Percentiles rank a stretch among this genome's conserved stretches.
Evolutionary conservation across 2,113 vertebrate species (phyloP).

Genomic region (Rhinichthys klamathensis): DNA sequence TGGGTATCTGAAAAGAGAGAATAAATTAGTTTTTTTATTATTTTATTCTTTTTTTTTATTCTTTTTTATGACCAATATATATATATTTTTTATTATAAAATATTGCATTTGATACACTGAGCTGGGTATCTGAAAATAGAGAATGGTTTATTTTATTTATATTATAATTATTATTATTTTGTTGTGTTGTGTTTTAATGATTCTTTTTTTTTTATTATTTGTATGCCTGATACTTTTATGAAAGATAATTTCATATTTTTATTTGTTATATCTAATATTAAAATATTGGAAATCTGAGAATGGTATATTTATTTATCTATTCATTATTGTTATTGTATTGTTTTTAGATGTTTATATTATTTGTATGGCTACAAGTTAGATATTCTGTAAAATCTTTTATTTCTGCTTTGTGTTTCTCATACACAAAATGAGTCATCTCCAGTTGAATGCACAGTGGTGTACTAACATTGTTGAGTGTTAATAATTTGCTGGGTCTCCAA

Average conservation of each 20-base stretch:
- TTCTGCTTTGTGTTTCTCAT: not conserved
- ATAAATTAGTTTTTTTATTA: not conserved
- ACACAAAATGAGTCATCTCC: not conserved
- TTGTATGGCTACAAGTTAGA: too few species aligned
- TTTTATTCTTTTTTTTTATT: too few species aligned
- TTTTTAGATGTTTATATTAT: too few species aligned
- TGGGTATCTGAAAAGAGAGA: not conserved
- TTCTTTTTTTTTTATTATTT: not conserved
- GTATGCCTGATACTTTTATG: not conserved
- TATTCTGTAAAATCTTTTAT: too few species aligned
- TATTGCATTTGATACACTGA: not conserved
- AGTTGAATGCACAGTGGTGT: not conserved
- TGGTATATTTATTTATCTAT: too few species aligned
- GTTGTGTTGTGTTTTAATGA: not conserved
- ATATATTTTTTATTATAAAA: too few species aligned
- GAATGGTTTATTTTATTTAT: not conserved
- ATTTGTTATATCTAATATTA: too few species aligned
- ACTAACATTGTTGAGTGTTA: not conserved
- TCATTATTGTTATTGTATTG: too few species aligned
- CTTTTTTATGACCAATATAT: not conserved
- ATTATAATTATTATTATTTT: not conserved
- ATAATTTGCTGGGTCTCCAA: not conserved
- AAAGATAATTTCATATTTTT: too few species aligned
- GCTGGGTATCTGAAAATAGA: not conserved
- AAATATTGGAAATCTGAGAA: too few species aligned